These are phyloP conservation scores for Nycticryphes semicollaris DNA, from an alignment of 2,113 vertebrate genomes.

Conservation along the genomic window DNA sequence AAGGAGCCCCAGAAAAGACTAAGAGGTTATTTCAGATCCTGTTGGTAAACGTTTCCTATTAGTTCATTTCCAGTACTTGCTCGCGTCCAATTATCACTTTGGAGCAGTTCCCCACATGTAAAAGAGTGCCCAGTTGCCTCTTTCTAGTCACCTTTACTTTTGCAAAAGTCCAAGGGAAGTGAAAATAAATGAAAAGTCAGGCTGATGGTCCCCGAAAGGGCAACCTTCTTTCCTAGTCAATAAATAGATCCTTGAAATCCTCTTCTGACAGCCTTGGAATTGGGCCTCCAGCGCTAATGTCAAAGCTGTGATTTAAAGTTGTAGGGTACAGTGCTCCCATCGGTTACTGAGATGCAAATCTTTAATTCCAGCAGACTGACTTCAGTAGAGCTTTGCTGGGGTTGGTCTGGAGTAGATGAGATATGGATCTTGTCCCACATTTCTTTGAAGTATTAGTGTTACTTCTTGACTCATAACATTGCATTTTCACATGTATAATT, in stretches of 20 bases:
- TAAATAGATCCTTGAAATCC: slow-evolving; percentile 33
- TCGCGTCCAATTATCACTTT: not conserved
- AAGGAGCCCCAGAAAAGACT: not conserved
- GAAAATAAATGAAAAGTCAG: slow-evolving; percentile 11
- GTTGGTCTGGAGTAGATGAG: not conserved
- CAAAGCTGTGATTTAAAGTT: slow-evolving; percentile 19
- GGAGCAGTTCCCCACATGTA: not conserved
- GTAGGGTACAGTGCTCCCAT: not conserved
- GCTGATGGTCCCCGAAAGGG: not conserved
- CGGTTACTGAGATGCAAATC: not conserved
- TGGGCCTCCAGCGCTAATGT: not conserved
- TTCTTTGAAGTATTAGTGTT: not conserved
- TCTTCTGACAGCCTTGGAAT: slow-evolving; percentile 21
- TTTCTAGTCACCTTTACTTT: not conserved
- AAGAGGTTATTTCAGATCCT: not conserved
- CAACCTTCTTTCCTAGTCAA: slow-evolving; percentile 23
- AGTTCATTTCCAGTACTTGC: not conserved
- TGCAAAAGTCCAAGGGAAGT: not conserved
- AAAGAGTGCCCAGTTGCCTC: not conserved
- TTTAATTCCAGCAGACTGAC: slow-evolving; percentile 5
- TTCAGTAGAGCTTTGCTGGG: not conserved
- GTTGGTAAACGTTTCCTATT: not conserved
- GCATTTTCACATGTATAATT: not conserved
- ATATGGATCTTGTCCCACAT: not conserved
- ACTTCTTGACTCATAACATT: not conserved